Evolutionary conservation across 2,888 invertebrate genomes (phyloP).

Genomic region (Mesorhabditis spiculigera): DNA sequence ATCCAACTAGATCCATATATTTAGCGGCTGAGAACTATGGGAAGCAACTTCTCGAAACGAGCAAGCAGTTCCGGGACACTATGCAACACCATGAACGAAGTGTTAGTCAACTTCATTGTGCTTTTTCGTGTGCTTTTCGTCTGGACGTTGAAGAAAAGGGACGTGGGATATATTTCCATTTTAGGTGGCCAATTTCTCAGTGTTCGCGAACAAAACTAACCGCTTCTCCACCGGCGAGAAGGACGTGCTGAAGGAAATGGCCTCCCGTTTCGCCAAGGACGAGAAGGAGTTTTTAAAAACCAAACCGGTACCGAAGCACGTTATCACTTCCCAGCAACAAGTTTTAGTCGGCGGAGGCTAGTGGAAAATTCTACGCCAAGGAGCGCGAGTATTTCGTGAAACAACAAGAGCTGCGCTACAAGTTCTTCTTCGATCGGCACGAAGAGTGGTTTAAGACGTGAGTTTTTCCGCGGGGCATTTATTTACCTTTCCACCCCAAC

Average conservation of each 20-base stretch:
- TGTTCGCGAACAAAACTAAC: slow-evolving; percentile 23
- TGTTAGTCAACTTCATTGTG: not conserved
- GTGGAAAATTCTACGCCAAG: slow-evolving; percentile 25
- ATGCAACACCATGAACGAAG: slow-evolving; percentile 4
- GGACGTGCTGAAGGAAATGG: slow-evolving; percentile 28
- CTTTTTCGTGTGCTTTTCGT: too few relatives aligned
- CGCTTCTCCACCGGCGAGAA: slow-evolving; percentile 29
- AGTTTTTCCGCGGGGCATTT: slow-evolving; percentile 3
- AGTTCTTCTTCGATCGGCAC: slow-evolving; percentile 37
- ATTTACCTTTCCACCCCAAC: not conserved
- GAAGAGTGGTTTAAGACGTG: slow-evolving; percentile 32
- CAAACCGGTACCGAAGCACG: too few relatives aligned
- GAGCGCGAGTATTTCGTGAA: slow-evolving; percentile 23
- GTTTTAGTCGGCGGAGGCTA: slow-evolving; percentile 10
- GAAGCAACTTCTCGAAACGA: not conserved
- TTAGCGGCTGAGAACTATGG: slow-evolving; percentile 1
- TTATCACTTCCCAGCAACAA: too few relatives aligned
- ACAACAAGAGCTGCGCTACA: slow-evolving; percentile 40
- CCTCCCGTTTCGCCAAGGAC: slow-evolving; percentile 21
- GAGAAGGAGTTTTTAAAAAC: slow-evolving; percentile 26
- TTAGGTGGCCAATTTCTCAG: slow-evolving; percentile 27
- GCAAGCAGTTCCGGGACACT: not conserved
- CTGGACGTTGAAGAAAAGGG: not conserved
- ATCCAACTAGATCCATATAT: not conserved
- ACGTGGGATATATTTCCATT: slow-evolving; percentile 10